phyloP scores from a whole-genome alignment of 2,888 invertebrate species.

The Lochmaea crataegi region DNA sequence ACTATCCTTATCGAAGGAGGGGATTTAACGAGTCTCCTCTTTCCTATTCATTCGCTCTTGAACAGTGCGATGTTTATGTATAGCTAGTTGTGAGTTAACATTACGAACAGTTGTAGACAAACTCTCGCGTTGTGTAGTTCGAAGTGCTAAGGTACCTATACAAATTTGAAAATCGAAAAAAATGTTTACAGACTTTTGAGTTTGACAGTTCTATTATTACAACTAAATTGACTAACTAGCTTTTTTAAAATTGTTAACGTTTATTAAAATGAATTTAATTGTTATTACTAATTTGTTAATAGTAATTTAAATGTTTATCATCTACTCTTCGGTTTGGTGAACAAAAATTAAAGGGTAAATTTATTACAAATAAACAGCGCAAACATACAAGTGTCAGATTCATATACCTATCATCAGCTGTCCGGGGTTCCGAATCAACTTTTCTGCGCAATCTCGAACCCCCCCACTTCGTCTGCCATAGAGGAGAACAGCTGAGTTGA shows the following conservation, averaged over 20 bases:
- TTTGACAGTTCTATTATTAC: neutral
- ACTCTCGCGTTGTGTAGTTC: neutral
- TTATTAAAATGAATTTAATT: neutral
- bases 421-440: constrained; percentile 37
- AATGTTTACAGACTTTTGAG: neutral
- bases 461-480: constrained; percentile 50
- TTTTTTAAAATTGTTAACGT: neutral
- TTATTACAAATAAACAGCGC: constrained; percentile 12
- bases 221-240: neutral
- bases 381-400: constrained; percentile 47
- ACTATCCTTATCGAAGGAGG: constrained; percentile 14
- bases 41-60: constrained; percentile 15
- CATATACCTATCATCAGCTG: constrained; percentile 59
- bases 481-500: constrained; percentile 64
- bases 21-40: constrained; percentile 4
- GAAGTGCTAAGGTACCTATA: neutral
- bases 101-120: constrained; percentile 1
- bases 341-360: neutral
- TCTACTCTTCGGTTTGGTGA: neutral
- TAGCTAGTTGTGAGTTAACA: constrained; percentile 10
- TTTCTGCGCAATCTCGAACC: constrained; percentile 57
- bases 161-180: neutral
- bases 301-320: neutral
- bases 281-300: neutral
- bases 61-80: constrained; percentile 4